Evolutionary conservation across 2,113 vertebrate species (phyloP), one percentile per base, ranked within the genome.

Genomic region (Spilogale gracilis): DNA sequence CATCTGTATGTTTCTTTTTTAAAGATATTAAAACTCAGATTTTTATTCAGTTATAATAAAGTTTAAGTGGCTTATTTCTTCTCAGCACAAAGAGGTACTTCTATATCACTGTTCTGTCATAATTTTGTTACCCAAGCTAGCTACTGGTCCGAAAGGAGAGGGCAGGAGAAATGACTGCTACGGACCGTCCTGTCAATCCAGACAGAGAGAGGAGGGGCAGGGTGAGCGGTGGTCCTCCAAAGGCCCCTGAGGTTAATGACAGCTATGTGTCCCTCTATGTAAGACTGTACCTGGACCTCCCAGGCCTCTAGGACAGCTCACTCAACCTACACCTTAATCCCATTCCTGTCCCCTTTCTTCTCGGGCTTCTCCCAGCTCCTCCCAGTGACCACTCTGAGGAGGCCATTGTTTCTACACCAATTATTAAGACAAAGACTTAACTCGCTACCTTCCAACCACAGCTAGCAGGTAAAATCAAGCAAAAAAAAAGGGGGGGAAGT

Each of bases 1-100:
- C 50, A 94, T 48, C 71, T 87, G 89, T 87, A 38, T 38, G 38
- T 38, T 38, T 38, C 38, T 38, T 38, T 38, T 38, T 38, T 88
- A 80, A 96, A 79, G 95, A 91, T 52, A 95, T 50, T 89, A 96
- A 94, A 97, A 95, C 32, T 91, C 45, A 67, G 61, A 30, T 74
- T 98, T 97, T 97, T 95, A 20, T 88, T 95, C 71, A 82, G 48
- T 67, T 97, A 84, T 65, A 91, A 92, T 91, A 92, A 89, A 89
- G 65, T 56, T 83, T 78, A 95, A 82, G 25, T 73, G 54, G 65
- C 8, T 86, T 80, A 18, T 97, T 91, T 97, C 74, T 94, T 96
- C 76, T 87, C 79, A 58, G 67, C 91, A 81, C 81, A 94, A 83
- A 89, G 83, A 50, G 17, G 10, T 32, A 30, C 54, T 86, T 96